phyloP scores from a whole-genome alignment of 2,113 vertebrate species.

The Serilophus lunatus region DNA sequence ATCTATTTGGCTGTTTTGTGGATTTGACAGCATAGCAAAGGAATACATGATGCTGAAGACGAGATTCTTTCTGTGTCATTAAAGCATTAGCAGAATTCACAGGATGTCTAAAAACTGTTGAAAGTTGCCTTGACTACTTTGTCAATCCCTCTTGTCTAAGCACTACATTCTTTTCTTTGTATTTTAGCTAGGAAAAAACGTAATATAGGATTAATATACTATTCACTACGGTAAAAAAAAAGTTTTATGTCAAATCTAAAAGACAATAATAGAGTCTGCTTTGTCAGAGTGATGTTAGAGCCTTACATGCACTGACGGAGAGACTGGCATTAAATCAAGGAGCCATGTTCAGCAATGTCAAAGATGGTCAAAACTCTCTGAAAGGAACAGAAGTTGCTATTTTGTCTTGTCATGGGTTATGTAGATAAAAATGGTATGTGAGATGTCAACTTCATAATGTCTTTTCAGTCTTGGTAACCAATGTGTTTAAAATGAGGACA shows the following conservation, averaged over 20 bases:
- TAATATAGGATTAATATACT: not conserved
- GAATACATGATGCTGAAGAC: not conserved
- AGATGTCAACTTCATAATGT: not conserved
- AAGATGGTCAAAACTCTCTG: not conserved
- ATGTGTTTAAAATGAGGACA: not conserved
- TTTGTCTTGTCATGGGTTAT: not conserved
- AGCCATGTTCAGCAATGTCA: not conserved
- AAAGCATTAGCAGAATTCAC: not conserved
- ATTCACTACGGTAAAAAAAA: not conserved
- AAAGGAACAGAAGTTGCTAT: not conserved
- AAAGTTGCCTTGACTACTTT: not conserved
- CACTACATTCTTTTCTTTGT: not conserved
- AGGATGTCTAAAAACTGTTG: not conserved
- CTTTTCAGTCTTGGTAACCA: not conserved
- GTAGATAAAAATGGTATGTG: not conserved
- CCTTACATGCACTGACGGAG: not conserved
- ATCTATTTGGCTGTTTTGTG: not conserved
- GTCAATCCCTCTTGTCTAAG: not conserved
- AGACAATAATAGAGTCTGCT: not conserved
- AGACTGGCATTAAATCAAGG: not conserved
- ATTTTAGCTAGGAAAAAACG: not conserved
- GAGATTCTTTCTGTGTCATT: not conserved
- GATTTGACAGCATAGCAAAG: not conserved
- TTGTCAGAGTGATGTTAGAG: not conserved
- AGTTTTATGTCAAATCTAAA: not conserved